Conservation (phyloP, 2,797 vertebrate genomes). For the Caiman crocodilus region DNA sequence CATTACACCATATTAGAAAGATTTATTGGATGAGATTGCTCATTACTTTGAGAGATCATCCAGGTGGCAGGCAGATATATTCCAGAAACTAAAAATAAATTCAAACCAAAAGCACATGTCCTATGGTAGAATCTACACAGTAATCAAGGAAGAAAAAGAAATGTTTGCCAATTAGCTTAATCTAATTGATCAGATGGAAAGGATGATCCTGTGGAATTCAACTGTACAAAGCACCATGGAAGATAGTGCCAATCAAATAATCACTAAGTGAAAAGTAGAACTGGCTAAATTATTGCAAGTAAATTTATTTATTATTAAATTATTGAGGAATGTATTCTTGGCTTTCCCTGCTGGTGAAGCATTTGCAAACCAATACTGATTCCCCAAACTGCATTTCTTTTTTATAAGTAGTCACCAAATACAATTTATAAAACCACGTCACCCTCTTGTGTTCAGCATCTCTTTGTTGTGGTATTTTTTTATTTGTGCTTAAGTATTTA, state of each 20-base stretch:
- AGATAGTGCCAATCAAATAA: not conserved
- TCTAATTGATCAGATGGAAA: not conserved
- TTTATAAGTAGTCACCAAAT: not conserved
- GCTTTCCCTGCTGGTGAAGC: not conserved
- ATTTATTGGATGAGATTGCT: not conserved
- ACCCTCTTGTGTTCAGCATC: not conserved
- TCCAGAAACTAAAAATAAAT: not conserved
- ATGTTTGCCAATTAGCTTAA: not conserved
- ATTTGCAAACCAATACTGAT: not conserved
- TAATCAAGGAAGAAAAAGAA: not conserved
- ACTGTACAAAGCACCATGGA: not conserved
- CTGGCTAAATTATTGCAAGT: not conserved
- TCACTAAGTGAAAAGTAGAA: not conserved
- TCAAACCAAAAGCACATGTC: not conserved
- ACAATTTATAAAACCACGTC: not conserved
- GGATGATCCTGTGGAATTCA: not conserved
- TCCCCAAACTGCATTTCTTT: not conserved
- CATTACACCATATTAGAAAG: not conserved
- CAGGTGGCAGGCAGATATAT: not conserved
- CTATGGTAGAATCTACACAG: not conserved
- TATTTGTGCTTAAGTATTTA: not conserved
- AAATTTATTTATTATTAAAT: not conserved
- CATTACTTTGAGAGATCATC: not conserved
- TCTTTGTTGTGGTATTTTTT: not conserved
- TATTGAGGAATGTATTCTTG: too few species aligned